Base-by-base conservation (phyloP, 2,888 invertebrate species). In the Dasysyrphus albostriatus region DNA sequence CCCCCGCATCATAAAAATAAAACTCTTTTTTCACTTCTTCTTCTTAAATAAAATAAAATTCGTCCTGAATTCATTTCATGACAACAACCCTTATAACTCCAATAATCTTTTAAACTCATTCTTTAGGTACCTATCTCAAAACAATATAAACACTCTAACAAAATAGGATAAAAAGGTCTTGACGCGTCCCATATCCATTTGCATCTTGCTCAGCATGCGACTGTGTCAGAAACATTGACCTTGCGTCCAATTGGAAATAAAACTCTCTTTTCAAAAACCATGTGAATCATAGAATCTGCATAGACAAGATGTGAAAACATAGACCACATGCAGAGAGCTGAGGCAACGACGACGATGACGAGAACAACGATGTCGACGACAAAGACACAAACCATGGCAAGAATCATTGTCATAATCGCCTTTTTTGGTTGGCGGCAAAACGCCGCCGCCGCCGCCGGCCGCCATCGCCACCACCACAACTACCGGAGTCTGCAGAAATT, bases 161-260 rank as follows among this genome's bases (percentile, higher is more conserved):
- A 67, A 51, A 51, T 39, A 54, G 39, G 37, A 5, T 24, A 51
- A 37, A 67, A 61, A 63, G 70, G 69, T 72, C 75, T 65, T 49
- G 24, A 44, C 80, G 32, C 65, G 49, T 65, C 19, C 58, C 73
- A 61, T 42, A 65, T 73, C 44, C 65, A 58, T 85, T 81, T 76
- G 81, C 81, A 82, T 73, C 76, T 24, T 34, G 65, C 81, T 54
- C 84, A 81, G 81, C 84, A 77, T 82, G 84, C 76, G 81, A 77
- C 84, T 85, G 81, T 85, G 84, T 85, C 81, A 85, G 65, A 85
- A 85, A 77, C 84, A 85, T 77, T 85, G 84, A 85, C 84, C 84
- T 85, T 81, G 84, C 73, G 72, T 73, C 77, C 81, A 56, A 75
- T 63, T 81, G 49, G 37, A 65, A 24, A 69, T 81, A 42, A 56